phyloP scores from a whole-genome alignment of 2,113 vertebrate species.

The Sciurus niger region DNA sequence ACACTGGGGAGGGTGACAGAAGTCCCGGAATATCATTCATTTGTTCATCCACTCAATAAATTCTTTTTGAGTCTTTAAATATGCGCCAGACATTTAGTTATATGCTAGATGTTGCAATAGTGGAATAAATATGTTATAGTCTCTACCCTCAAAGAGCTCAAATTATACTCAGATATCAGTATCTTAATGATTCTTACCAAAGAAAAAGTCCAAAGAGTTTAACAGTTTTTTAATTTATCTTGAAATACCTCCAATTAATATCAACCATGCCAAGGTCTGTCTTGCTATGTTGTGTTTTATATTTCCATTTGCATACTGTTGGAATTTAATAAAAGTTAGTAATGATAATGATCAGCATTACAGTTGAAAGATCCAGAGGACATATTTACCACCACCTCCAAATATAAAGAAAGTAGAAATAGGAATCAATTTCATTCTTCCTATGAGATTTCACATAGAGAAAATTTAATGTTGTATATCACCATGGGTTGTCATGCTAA shows the following conservation, averaged over 20 bases:
- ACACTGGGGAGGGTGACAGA: not conserved
- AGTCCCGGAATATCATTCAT: not conserved
- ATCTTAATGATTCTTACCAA: conserved; percentile 38
- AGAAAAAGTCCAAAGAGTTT: not conserved
- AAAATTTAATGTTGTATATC: conserved; percentile 35
- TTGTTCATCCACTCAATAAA: not conserved
- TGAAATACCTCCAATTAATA: not conserved
- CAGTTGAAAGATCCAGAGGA: not conserved
- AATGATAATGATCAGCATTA: not conserved
- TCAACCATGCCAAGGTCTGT: not conserved
- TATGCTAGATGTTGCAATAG: not conserved
- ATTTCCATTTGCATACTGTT: not conserved
- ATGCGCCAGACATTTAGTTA: not conserved
- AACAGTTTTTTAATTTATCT: conserved; percentile 23
- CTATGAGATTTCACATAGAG: not conserved
- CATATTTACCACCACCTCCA: not conserved
- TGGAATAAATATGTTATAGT: not conserved
- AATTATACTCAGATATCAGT: not conserved
- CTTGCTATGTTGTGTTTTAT: not conserved
- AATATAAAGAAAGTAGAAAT: conserved; percentile 12
- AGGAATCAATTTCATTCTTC: conserved; percentile 32
- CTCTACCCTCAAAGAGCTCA: not conserved
- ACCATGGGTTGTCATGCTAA: not conserved
- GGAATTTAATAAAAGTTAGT: conserved; percentile 25
- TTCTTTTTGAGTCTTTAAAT: not conserved